Conservation (phyloP, 2,888 invertebrate species). For the Micoletzkya japonica region DNA sequence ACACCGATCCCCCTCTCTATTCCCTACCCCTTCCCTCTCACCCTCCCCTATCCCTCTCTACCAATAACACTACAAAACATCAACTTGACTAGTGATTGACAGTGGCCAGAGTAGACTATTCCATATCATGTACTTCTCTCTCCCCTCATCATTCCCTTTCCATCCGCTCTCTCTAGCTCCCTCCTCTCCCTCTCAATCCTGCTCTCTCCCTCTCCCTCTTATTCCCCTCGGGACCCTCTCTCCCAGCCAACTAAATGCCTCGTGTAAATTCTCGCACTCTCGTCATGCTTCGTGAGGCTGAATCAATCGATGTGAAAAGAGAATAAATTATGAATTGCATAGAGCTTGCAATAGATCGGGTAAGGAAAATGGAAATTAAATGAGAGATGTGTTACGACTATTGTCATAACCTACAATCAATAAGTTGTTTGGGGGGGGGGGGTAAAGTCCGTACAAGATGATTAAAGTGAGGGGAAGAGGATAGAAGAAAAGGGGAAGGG, state of each 20-base stretch:
- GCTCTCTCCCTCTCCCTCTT: constrained; percentile 8
- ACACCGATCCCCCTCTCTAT: no score
- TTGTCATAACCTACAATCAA: background rate
- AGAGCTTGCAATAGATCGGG: background rate
- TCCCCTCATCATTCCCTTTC: no score
- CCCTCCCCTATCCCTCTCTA: no score
- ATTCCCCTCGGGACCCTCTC: background rate
- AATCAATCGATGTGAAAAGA: no score
- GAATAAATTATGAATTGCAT: background rate
- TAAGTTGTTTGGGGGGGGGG: background rate
- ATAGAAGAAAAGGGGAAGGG: background rate
- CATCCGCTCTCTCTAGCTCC: background rate
- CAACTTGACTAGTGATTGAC: no score
- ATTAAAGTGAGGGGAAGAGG: background rate
- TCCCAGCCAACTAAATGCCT: no score
- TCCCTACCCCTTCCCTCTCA: background rate
- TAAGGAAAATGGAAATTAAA: background rate
- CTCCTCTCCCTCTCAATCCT: background rate
- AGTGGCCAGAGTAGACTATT: no score
- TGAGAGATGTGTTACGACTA: background rate
- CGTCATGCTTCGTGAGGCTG: no score
- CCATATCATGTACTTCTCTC: no score
- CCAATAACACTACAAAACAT: no score
- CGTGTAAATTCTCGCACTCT: no score
- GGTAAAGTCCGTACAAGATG: no score